Percentiles rank a stretch among this genome's conserved stretches.
Evolutionary conservation across 2,888 invertebrate species (phyloP).

Genomic region (Meliscaeva auricollis): DNA sequence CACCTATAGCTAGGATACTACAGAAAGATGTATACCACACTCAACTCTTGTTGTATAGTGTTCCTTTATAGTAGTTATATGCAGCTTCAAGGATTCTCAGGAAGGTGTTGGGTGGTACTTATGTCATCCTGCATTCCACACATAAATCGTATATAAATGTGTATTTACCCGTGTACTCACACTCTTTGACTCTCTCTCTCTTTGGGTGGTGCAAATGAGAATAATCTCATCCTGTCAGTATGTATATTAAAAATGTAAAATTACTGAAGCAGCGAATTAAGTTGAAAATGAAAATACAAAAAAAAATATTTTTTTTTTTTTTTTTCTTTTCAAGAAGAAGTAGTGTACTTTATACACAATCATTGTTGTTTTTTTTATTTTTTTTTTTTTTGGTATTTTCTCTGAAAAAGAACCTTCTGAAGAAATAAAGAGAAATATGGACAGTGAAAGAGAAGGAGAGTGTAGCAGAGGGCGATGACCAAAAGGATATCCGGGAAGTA

Average conservation of each 20-base stretch:
- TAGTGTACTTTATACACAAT: not conserved
- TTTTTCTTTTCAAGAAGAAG: not conserved
- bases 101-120: constrained; percentile 23
- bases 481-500: constrained; percentile 50
- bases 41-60: not conserved
- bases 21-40: constrained; percentile 7
- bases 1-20: constrained; percentile 45
- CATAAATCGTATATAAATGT: not conserved
- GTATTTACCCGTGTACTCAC: not conserved
- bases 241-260: constrained; percentile 35
- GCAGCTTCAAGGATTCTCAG: constrained; percentile 17
- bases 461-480: not conserved
- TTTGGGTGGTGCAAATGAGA: constrained; percentile 27
- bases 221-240: constrained; percentile 42
- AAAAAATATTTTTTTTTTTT: not conserved
- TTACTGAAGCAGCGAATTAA: constrained; percentile 55
- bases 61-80: constrained; percentile 9
- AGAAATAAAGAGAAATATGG: not conserved
- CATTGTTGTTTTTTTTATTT: constrained; percentile 2
- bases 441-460: not conserved
- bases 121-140: constrained; percentile 1
- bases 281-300: constrained; percentile 20
- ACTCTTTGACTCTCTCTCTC: not conserved
- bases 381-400: too few species aligned
- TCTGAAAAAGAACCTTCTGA: not conserved